Evolutionary conservation across 1,140 invertebrate species (phyloP).

Genomic region (Homarus americanus): DNA sequence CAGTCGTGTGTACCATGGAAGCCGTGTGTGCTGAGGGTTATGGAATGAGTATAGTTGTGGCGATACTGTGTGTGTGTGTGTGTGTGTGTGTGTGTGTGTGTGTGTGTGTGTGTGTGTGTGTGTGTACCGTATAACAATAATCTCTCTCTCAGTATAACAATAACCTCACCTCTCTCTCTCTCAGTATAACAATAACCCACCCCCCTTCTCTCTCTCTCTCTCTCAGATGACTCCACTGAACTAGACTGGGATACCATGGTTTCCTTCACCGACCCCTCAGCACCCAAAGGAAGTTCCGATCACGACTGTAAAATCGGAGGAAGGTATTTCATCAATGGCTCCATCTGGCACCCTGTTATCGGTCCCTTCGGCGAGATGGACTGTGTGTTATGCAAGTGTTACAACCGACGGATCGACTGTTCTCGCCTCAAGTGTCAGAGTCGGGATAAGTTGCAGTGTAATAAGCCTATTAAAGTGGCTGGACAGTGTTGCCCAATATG

Average conservation of each 20-base stretch:
- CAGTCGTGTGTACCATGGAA: no score
- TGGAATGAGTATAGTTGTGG: no score
- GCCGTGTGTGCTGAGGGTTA: no score
- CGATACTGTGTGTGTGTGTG: no score
- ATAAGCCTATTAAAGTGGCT: conserved; percentile 50
- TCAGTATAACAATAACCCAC: not conserved
- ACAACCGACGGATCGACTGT: conserved; percentile 56
- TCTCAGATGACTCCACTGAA: conserved; percentile 48
- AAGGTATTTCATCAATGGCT: conserved; percentile 75
- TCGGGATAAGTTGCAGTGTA: conserved; percentile 54
- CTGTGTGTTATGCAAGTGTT: conserved; percentile 66
- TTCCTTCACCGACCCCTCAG: conserved; percentile 48
- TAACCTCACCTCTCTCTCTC: not conserved
- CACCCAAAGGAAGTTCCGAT: not conserved
- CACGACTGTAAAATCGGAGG: conserved; percentile 57
- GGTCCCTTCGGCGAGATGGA: conserved; percentile 77
- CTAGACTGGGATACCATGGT: conserved; percentile 66
- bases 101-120: not conserved
- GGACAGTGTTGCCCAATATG: conserved; percentile 68
- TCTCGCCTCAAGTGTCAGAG: conserved; percentile 59
- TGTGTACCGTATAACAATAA: not conserved
- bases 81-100: no score
- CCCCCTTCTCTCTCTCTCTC: not conserved
- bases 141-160: not conserved
- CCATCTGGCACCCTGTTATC: conserved; percentile 78